phyloP scores from a whole-genome alignment of 2,888 invertebrate genomes.

The Nipponacmea schrenckii region DNA sequence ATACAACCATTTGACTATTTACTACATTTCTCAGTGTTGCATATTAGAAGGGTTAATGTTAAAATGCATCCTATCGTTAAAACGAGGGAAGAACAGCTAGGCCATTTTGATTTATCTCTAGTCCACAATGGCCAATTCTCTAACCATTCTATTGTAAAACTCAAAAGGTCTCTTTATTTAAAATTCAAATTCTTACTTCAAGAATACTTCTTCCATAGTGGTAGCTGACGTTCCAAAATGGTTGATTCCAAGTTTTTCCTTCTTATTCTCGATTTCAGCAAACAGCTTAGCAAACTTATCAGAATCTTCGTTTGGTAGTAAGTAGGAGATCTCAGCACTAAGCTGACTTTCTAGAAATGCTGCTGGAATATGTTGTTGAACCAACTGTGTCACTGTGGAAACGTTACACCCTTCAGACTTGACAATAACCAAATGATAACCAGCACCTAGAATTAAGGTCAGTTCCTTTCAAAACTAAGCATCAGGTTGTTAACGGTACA shows the following conservation, averaged over 20 bases:
- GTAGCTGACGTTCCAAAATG: conserved; percentile 87
- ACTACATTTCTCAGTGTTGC: too few relatives aligned
- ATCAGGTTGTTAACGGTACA: too few relatives aligned
- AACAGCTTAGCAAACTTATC: conserved; percentile 52
- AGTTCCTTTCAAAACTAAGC: too few relatives aligned
- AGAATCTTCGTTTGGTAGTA: conserved; percentile 55
- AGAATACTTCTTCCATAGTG: conserved; percentile 84
- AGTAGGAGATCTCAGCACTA: conserved; percentile 58
- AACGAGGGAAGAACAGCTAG: too few relatives aligned
- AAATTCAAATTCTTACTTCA: conserved; percentile 47
- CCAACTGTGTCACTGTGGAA: conserved; percentile 72
- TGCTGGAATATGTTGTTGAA: conserved; percentile 76
- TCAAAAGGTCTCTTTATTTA: too few relatives aligned
- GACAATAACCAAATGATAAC: conserved; percentile 81
- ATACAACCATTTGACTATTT: too few relatives aligned
- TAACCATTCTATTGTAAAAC: too few relatives aligned
- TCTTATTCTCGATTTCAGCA: conserved; percentile 47
- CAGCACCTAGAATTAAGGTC: conserved; percentile 73
- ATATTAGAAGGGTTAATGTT: too few relatives aligned
- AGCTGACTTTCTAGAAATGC: conserved; percentile 71
- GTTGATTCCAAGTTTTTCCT: conserved; percentile 74
- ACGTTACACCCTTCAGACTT: conserved; percentile 71
- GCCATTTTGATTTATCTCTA: too few relatives aligned
- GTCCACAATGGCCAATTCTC: too few relatives aligned
- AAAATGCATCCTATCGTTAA: too few relatives aligned